Evolutionary conservation across 2,113 vertebrate genomes (phyloP), one percentile per base, ranked within the genome.

Genomic region (Cephalopterus ornatus): DNA sequence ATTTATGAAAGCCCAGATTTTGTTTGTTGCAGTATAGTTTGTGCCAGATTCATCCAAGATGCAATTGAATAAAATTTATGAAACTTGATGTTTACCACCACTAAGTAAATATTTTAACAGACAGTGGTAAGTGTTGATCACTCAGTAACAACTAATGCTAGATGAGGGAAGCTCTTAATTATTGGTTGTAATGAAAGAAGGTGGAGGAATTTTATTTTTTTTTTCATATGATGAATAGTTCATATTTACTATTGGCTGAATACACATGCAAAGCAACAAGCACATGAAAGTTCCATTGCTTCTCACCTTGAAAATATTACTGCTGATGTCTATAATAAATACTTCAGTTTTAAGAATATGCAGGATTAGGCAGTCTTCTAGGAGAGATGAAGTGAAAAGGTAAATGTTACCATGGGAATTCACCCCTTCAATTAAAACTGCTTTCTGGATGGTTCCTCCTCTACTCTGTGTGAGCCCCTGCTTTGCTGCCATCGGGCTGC

Each of bases 391-490:
- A 93, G n/a, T 55, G 72, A 95, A 96, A 96, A 95, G 59, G 61
- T 88, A 79, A 95, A 79, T 74, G 68, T 81, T 88, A 88, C 50
- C 70, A 91, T 26, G 88, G 70, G 35, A 93, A 78, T 91, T 96
- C 78, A 92, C 19, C 9, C 55, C 82, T 55, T 93, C 1, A 0
- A 84, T 81, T 81, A 95, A 79, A 93, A 88, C 2, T 67, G 46
- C 22, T 37, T 85, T 96, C 50, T 82, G 68, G 37, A 68, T 53
- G 19, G 20, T 78, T 67, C 50, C 37, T 80, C 23, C 44, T 61
- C 77, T 95, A 44, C 81, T 82, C 65, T 65, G 16, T 66, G 71
- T 79, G 83, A 92, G 75, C 41, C 94, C 33, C 63, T 84, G 77
- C 61, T n/a, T 67, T 82, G 56, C 18, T 70, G 88, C 68, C 66